Conservation (phyloP, 2,113 vertebrate species). For the Ia io region DNA sequence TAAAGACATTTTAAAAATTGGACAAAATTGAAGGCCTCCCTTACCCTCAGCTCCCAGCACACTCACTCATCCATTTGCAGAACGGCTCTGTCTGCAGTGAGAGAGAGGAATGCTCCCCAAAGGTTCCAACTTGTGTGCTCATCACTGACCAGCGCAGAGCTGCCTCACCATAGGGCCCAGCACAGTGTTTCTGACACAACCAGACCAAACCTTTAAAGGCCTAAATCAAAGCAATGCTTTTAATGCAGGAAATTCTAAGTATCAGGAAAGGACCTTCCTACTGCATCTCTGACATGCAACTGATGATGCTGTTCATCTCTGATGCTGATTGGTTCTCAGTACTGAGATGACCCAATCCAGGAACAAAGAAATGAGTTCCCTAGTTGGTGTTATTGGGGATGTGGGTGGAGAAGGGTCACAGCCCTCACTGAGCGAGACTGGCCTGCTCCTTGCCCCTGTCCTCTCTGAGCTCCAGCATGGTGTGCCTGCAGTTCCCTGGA, state of each 20-base stretch:
- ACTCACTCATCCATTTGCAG: accelerated
- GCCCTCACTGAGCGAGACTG: background rate
- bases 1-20: no score
- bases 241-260: background rate
- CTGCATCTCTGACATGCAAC: background rate
- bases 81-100: background rate
- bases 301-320: background rate
- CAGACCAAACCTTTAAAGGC: background rate
- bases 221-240: background rate
- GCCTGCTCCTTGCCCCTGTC: background rate
- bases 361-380: background rate
- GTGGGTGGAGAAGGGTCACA: accelerated
- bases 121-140: background rate
- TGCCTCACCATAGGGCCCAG: background rate
- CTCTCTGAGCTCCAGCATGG: background rate
- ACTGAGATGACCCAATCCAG: background rate
- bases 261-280: background rate
- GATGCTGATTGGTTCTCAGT: background rate
- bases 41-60: background rate
- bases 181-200: background rate
- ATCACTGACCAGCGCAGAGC: background rate
- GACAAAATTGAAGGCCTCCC: background rate
- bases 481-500: background rate
- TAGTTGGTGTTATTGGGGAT: background rate
- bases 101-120: background rate